phyloP scores from a whole-genome alignment of 2,888 invertebrate species.

The Peribatodes rhomboidaria region DNA sequence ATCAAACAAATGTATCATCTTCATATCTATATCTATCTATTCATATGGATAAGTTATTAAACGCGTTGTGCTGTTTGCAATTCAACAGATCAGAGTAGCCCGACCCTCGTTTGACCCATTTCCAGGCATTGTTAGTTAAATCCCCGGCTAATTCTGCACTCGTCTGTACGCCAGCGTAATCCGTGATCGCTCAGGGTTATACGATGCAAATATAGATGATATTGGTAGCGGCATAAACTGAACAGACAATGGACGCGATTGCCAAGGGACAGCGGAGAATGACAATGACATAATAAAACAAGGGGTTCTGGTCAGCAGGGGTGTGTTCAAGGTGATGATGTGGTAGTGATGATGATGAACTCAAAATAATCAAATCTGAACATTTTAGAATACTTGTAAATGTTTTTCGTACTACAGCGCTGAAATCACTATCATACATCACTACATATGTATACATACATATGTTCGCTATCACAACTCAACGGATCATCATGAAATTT shows the following conservation, averaged over 20 bases:
- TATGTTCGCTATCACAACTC: too few species aligned
- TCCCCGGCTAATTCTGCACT: constrained; percentile 50
- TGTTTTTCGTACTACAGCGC: too few species aligned
- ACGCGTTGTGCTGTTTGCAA: constrained; percentile 48
- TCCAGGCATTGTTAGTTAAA: constrained; percentile 47
- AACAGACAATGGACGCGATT: background rate
- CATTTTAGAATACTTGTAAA: background rate
- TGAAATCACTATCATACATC: too few species aligned
- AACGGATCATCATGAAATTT: too few species aligned
- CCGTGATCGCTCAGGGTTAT: constrained; percentile 36
- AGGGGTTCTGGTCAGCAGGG: background rate
- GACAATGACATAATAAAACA: background rate
- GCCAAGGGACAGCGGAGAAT: background rate
- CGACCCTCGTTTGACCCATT: constrained; percentile 59
- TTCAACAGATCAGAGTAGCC: constrained; percentile 38
- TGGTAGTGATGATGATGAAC: background rate
- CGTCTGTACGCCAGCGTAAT: constrained; percentile 55
- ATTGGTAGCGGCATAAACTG: background rate
- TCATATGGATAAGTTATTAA: constrained; percentile 34
- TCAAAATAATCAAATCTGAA: background rate
- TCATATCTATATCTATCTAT: constrained; percentile 1
- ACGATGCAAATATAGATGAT: background rate
- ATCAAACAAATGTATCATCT: too few species aligned
- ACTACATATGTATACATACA: too few species aligned
- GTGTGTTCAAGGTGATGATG: background rate